phyloP scores from a whole-genome alignment of 2,113 vertebrate genomes.

The Sitta europaea region DNA sequence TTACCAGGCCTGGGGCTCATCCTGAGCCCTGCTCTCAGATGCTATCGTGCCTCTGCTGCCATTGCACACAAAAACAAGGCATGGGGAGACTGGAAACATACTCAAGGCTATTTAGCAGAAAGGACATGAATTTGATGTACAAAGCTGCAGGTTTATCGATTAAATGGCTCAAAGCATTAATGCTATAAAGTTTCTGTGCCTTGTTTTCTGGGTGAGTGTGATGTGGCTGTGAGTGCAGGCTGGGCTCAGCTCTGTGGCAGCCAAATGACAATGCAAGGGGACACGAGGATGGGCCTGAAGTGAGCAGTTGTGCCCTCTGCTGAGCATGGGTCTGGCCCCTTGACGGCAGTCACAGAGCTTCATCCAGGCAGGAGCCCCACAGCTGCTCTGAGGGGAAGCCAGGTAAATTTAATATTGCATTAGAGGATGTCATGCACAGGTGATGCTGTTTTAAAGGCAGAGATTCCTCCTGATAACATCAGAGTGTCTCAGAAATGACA shows the following conservation, averaged over 20 bases:
- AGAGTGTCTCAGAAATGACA: background rate
- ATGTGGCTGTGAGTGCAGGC: accelerated
- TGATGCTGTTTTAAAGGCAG: background rate
- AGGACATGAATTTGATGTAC: background rate
- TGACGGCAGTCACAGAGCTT: background rate
- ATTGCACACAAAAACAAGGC: background rate
- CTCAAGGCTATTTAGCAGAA: background rate
- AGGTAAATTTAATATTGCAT: background rate
- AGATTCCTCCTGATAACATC: background rate
- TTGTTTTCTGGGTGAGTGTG: accelerated
- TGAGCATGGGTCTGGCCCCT: background rate
- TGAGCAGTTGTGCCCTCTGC: accelerated
- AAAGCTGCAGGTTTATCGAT: background rate
- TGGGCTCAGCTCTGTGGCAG: background rate
- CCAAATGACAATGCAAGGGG: background rate
- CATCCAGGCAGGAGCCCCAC: background rate
- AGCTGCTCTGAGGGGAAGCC: background rate
- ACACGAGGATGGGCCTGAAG: accelerated
- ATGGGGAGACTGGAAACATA: background rate
- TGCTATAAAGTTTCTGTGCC: background rate
- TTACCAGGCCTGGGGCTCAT: background rate
- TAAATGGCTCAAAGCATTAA: background rate
- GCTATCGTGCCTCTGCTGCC: background rate
- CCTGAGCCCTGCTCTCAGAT: background rate
- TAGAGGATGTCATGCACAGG: background rate